These are phyloP conservation scores for Plecotus auritus DNA, from an alignment of 2,113 vertebrate species.

Conservation along the genomic window DNA sequence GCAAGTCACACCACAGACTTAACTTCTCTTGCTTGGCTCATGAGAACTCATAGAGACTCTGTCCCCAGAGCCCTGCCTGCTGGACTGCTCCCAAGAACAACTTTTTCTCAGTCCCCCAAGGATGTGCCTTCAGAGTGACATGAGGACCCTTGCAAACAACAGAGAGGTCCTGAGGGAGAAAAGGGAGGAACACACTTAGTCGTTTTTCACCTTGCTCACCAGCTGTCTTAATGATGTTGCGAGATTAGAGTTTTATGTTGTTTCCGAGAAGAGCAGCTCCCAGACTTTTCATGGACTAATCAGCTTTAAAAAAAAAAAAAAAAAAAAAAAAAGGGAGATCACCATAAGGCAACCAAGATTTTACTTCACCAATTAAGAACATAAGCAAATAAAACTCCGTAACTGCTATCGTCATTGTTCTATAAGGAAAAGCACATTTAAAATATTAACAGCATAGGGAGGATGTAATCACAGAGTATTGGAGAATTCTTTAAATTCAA, in stretches of 20 bases:
- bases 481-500: neutral
- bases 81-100: conserved; percentile 60
- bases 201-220: conserved; percentile 29
- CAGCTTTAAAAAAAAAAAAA: neutral
- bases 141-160: conserved; percentile 52
- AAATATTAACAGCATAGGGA: neutral
- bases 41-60: conserved; percentile 4
- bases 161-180: neutral
- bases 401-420: neutral
- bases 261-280: conserved; percentile 23
- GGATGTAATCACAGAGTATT: neutral
- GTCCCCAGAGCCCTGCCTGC: conserved; percentile 30
- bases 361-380: neutral
- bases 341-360: neutral
- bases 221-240: conserved; percentile 47
- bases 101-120: conserved; percentile 40
- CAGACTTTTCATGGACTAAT: neutral
- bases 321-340: neutral
- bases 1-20: conserved; percentile 2
- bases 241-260: neutral
- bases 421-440: neutral
- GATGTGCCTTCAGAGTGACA: conserved; percentile 48
- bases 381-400: neutral
- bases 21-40: neutral
- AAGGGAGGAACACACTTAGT: neutral